A percentile compares a stretch with the other conserved stretches of the same genome.
Evolutionary conservation across 2,888 invertebrate genomes (phyloP).

Genomic region (Archaeoteleia sp.): DNA sequence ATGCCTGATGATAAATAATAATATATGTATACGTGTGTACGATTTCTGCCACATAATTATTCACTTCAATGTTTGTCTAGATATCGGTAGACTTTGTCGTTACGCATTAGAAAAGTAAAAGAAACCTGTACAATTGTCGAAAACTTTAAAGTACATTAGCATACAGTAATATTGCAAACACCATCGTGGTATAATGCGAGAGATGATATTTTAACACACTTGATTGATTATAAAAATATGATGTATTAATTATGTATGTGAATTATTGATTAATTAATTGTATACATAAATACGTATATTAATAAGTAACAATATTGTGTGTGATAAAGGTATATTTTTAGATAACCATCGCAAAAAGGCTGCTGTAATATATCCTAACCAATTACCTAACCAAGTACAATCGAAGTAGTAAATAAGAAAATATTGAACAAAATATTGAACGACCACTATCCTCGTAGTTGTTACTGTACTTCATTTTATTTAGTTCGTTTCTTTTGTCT

Average conservation of each 20-base stretch:
- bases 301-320: conserved; percentile 43
- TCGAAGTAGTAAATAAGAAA: conserved; percentile 49
- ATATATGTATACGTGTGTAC: conserved; percentile 12
- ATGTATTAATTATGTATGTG: no score
- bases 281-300: conserved; percentile 30
- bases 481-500: no score
- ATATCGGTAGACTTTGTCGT: conserved; percentile 13
- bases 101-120: conserved; percentile 7
- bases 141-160: conserved; percentile 15
- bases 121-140: conserved; percentile 21
- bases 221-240: no score
- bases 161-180: conserved; percentile 11
- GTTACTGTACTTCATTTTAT: no score
- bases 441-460: conserved; percentile 16
- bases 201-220: conserved; percentile 46
- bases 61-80: conserved; percentile 19
- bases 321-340: conserved; percentile 52
- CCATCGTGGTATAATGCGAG: conserved; percentile 16
- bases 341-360: conserved; percentile 48
- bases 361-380: conserved; percentile 51
- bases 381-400: conserved; percentile 51
- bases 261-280: conserved; percentile 17
- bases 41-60: conserved; percentile 14
- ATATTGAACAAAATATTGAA: conserved; percentile 8
- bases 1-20: conserved; percentile 2